Base-by-base conservation (phyloP, 2,113 vertebrate species). In the Tylochromis polylepis region DNA sequence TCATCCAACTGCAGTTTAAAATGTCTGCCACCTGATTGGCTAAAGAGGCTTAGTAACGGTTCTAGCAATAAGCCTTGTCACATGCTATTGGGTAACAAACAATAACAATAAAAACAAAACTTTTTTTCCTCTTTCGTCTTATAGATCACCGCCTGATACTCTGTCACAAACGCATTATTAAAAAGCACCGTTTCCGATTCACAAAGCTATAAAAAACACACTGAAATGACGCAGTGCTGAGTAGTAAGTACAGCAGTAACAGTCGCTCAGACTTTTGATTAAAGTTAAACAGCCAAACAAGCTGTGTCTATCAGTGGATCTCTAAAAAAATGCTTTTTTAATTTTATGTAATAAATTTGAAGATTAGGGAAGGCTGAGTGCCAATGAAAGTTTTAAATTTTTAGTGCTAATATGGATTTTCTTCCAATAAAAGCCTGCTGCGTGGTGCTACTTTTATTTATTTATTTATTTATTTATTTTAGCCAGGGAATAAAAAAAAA, bases 11-110 rank as follows among this genome's bases (percentile, higher is more conserved):
- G 85, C 83, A 79, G 89, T 91, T 90, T 82, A 90, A 93, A 93
- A 92, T 91, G 87, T 93, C 91, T 89, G 83, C 88, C 91, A 90
- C 91, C 92, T 95, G 94, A 95, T 93, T 95, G 94, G 94, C 89
- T 90, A 93, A 93, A 94, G 93, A 92, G 87, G 93, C 92, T 95
- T 95, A 95, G 91, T 91, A 87, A 91, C 84, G 85, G 93, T 93
- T 93, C 89, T 88, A 84, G 93, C 91, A 90, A 86, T 95, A 95
- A 95, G 91, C 91, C 70, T 24, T 4, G 85, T 95, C 92, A 94
- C 94, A 95, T 88, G 94, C 86, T 87, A 83, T 79, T 84, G 86
- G 90, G 72, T 84, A 91, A 87, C 85, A 94, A 95, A 94, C 84
- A 89, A 79, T 89, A 62, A 38, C 34, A 22, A 65, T 4, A 8